A percentile compares a stretch with the other conserved stretches of the same genome.
Conservation (phyloP, 2,113 vertebrate genomes). For the Oceanodroma tethys region DNA sequence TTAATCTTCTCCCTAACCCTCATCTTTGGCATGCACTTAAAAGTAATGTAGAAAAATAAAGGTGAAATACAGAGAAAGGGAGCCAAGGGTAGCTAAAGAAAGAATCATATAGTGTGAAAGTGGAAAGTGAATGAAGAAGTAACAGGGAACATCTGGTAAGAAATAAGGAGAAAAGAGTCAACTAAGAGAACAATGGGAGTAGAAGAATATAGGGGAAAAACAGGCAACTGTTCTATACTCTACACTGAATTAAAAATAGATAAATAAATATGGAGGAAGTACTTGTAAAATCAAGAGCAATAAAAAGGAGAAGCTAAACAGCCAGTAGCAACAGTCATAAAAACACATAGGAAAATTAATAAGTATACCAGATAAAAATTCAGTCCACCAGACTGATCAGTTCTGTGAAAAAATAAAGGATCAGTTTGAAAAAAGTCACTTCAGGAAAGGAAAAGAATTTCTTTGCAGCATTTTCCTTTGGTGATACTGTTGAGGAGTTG, state of each 20-base stretch:
- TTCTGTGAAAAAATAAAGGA: not conserved
- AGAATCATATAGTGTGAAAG: not conserved
- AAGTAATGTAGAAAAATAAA: not conserved
- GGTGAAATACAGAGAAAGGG: not conserved
- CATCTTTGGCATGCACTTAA: not conserved
- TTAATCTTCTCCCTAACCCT: not conserved
- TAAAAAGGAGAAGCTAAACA: not conserved
- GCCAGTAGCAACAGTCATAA: not conserved
- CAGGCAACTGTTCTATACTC: not conserved
- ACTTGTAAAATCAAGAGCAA: not conserved
- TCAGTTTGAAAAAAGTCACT: not conserved
- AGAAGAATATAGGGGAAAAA: not conserved
- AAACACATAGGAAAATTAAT: not conserved
- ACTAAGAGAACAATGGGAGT: not conserved
- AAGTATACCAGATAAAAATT: not conserved
- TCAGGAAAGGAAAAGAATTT: not conserved
- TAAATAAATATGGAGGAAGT: not conserved
- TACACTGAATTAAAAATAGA: not conserved
- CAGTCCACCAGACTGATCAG: not conserved
- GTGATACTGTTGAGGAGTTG: not conserved
- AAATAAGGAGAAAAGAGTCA: not conserved
- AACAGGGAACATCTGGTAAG: not conserved
- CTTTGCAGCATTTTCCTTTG: not conserved
- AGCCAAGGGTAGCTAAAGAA: not conserved
- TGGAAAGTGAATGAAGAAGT: not conserved